phyloP scores from a whole-genome alignment of 2,888 invertebrate species.

The Cheilosia scutellata region DNA sequence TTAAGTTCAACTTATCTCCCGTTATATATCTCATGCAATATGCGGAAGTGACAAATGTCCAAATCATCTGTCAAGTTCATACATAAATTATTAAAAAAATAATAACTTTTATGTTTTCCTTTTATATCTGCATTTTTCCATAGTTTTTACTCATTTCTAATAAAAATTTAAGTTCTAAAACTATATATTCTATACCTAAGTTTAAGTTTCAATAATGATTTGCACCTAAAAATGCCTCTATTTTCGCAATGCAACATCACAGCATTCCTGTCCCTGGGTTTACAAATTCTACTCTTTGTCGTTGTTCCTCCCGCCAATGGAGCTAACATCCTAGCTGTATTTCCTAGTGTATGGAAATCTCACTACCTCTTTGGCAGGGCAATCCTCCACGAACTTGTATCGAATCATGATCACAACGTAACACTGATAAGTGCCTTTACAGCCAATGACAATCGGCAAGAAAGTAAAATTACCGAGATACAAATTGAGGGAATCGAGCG shows the following conservation, averaged over 20 bases:
- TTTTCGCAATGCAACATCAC: conserved; percentile 52
- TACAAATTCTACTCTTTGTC: conserved; percentile 74
- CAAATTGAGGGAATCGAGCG: conserved; percentile 80
- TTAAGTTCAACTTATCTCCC: neutral
- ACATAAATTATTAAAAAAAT: conserved; percentile 34
- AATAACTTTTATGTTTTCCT: conserved; percentile 65
- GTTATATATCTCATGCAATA: conserved; percentile 33
- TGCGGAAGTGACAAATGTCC: conserved; percentile 23
- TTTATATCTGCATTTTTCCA: conserved; percentile 51
- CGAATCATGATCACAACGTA: conserved; percentile 80
- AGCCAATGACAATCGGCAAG: conserved; percentile 68
- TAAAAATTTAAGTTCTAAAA: conserved; percentile 26
- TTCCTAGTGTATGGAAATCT: conserved; percentile 83
- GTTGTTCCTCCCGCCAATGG: conserved; percentile 62
- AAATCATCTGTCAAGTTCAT: conserved; percentile 49
- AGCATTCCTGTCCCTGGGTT: conserved; percentile 71
- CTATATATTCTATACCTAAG: conserved; percentile 17
- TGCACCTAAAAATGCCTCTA: conserved; percentile 62
- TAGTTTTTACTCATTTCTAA: conserved; percentile 28
- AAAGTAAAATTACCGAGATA: conserved; percentile 80
- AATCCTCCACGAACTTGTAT: conserved; percentile 80
- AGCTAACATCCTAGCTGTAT: conserved; percentile 82
- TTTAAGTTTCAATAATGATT: conserved; percentile 55
- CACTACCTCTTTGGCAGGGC: conserved; percentile 82
- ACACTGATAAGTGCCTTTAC: conserved; percentile 82